Conservation (phyloP, 2,888 invertebrate species). For the Tetheella fluctuosa region DNA sequence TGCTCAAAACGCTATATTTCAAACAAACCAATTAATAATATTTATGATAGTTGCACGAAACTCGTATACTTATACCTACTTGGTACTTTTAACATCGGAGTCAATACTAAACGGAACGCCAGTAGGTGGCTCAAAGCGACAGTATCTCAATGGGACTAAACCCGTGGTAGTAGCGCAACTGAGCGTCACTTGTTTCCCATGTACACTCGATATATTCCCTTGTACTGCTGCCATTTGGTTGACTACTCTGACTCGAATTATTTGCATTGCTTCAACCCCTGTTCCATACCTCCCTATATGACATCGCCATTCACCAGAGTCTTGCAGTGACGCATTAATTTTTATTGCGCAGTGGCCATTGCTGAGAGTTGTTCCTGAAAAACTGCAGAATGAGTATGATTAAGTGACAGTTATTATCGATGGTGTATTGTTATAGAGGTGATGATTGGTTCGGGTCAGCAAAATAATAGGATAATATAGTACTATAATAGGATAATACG, state of each 20-base stretch:
- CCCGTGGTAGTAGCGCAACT: slow-evolving; percentile 68
- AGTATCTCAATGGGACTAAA: slow-evolving; percentile 68
- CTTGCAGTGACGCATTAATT: slow-evolving; percentile 51
- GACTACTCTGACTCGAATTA: slow-evolving; percentile 62
- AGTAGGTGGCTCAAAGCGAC: slow-evolving; percentile 77
- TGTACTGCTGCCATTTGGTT: slow-evolving; percentile 65
- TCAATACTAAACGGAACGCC: slow-evolving; percentile 75
- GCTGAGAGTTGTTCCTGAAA: slow-evolving; percentile 61
- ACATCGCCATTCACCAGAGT: slow-evolving; percentile 77
- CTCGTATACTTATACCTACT: too few species aligned
- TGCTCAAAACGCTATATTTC: too few species aligned
- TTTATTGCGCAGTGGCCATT: slow-evolving; percentile 69
- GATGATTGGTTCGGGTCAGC: too few species aligned
- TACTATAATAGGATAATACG: too few species aligned
- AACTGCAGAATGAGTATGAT: slow-evolving; percentile 40
- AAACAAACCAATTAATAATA: too few species aligned
- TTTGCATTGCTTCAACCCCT: slow-evolving; percentile 61
- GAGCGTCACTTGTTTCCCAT: slow-evolving; percentile 62
- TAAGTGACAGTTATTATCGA: background rate
- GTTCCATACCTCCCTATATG: slow-evolving; percentile 66
- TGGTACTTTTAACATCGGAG: slow-evolving; percentile 54
- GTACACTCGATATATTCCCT: slow-evolving; percentile 51
- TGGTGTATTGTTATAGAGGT: too few species aligned
- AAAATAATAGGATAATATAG: too few species aligned
- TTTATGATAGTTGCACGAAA: background rate